Evolutionary conservation across 2,888 invertebrate species (phyloP).

Genomic region (Sabatieria punctata): DNA sequence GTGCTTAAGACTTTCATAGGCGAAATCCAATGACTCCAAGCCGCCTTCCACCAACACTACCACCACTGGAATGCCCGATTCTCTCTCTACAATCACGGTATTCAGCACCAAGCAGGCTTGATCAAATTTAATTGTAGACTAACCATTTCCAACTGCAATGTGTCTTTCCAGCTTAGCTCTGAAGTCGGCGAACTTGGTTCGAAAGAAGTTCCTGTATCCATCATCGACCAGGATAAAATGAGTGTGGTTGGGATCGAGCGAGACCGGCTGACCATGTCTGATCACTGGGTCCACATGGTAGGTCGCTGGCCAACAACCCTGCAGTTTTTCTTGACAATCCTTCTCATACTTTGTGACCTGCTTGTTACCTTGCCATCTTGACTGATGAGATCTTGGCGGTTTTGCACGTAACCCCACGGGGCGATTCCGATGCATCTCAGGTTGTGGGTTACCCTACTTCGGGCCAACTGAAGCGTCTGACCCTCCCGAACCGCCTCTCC

Average conservation of each 20-base stretch:
- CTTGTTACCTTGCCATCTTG: conserved; percentile 20
- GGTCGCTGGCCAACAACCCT: conserved; percentile 14
- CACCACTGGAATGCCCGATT: conserved; percentile 31
- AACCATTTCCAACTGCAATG: not conserved
- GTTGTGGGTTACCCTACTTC: conserved; percentile 28
- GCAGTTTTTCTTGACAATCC: no score
- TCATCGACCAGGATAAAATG: conserved; percentile 36
- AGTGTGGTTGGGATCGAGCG: conserved; percentile 35
- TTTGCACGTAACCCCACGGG: conserved; percentile 35
- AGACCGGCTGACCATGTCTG: conserved; percentile 30
- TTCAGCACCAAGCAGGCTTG: no score
- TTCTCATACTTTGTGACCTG: no score
- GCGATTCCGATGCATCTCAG: conserved; percentile 34
- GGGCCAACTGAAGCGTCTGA: conserved; percentile 32
- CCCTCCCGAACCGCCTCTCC: conserved; percentile 35
- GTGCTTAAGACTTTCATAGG: conserved; percentile 22
- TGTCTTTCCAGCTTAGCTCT: not conserved
- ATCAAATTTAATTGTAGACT: not conserved
- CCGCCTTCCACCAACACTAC: conserved; percentile 33
- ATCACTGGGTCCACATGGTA: conserved; percentile 33
- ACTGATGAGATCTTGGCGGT: conserved; percentile 25
- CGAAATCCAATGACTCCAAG: conserved; percentile 28
- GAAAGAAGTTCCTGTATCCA: conserved; percentile 20
- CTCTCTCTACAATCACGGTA: conserved; percentile 10
- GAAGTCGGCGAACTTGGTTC: not conserved